Conservation (phyloP, 2,113 vertebrate species). For the Mellivora capensis region DNA sequence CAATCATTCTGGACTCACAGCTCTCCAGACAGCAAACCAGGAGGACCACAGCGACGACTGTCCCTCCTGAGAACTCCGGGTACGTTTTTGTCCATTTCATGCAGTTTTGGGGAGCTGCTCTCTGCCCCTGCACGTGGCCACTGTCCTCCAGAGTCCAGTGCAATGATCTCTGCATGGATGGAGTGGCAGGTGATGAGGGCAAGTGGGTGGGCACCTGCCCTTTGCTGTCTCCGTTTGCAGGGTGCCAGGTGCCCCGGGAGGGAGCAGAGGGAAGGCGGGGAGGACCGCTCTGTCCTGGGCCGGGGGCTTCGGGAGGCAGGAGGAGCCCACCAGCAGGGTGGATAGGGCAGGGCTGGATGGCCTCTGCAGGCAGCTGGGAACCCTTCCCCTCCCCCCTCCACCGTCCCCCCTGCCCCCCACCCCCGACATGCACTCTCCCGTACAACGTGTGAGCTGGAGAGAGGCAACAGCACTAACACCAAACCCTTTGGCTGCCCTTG, state of each 20-base stretch:
- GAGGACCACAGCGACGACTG: rapidly evolving
- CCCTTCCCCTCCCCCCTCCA: no score
- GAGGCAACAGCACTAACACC: rapidly evolving
- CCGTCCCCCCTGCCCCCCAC: no score
- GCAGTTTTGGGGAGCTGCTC: rapidly evolving
- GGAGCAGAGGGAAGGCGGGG: neutral
- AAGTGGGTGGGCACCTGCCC: no score
- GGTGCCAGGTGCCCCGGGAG: rapidly evolving
- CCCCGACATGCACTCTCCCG: no score
- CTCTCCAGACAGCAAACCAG: neutral
- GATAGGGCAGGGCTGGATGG: no score
- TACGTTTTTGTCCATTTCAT: rapidly evolving
- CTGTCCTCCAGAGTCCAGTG: neutral
- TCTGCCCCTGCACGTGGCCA: rapidly evolving
- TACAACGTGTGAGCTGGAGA: neutral
- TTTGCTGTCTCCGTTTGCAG: neutral
- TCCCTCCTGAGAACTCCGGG: neutral
- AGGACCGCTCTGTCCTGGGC: no score
- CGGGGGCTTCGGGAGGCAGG: no score
- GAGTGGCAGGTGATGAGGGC: neutral
- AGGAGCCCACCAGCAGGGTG: neutral
- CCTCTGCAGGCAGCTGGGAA: rapidly evolving
- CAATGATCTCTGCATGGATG: neutral
- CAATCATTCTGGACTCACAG: rapidly evolving
- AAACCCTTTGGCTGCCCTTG: rapidly evolving